Percentiles rank a stretch among this genome's conserved stretches.
These are phyloP conservation scores for Hemitrygon akajei DNA, from an alignment of 2,797 vertebrate species.

Conservation along the genomic window DNA sequence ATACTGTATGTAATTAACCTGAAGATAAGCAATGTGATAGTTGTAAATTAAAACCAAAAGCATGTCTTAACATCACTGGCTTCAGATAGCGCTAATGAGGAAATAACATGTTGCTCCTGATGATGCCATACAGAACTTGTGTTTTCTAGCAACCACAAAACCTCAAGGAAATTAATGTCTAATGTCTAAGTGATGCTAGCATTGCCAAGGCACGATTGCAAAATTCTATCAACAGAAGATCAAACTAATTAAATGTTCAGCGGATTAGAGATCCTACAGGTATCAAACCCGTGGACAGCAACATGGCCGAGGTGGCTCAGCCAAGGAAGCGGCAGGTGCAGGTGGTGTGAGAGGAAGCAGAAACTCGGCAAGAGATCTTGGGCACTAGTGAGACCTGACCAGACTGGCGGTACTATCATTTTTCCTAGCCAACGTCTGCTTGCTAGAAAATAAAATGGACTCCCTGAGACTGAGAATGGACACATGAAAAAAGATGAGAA, in stretches of 20 bases:
- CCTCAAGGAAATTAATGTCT: neutral
- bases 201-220: neutral
- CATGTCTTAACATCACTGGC: neutral
- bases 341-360: too few species aligned
- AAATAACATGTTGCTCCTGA: neutral
- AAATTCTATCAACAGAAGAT: neutral
- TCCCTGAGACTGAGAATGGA: too few species aligned
- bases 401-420: too few species aligned
- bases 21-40: neutral
- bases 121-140: neutral
- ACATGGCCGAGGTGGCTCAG: too few species aligned
- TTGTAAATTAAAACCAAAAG: constrained; percentile 6
- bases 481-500: too few species aligned
- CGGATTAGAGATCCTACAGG: too few species aligned
- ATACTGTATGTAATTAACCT: neutral
- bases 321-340: too few species aligned
- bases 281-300: too few species aligned
- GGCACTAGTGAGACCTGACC: too few species aligned
- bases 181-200: neutral
- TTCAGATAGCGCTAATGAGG: neutral
- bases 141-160: constrained; percentile 15
- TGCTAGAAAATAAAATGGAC: too few species aligned
- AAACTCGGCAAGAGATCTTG: too few species aligned
- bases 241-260: neutral
- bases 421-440: too few species aligned